A percentile compares a stretch with the other conserved stretches of the same genome.
phyloP scores from a whole-genome alignment of 1,140 invertebrate genomes.

The Drosophila punjabiensis region DNA sequence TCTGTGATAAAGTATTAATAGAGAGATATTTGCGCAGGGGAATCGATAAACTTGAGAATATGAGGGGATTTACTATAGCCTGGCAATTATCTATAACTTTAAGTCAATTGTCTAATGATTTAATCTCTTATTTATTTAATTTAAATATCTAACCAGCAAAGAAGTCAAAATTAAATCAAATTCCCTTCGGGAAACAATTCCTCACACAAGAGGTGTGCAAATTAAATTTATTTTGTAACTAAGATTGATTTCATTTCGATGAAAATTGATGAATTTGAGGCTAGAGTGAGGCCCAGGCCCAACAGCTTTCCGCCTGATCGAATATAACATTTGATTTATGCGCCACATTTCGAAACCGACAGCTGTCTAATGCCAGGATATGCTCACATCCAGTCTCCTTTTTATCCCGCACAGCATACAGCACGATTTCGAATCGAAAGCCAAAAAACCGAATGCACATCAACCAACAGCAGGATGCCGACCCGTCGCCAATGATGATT shows the following conservation, averaged over 20 bases:
- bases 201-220: background rate
- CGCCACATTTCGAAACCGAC: constrained; percentile 54
- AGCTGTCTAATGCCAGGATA: constrained; percentile 67
- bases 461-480: constrained; percentile 27
- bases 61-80: constrained; percentile 1
- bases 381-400: constrained; percentile 24
- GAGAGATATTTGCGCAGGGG: constrained; percentile 4
- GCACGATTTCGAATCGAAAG: constrained; percentile 46
- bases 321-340: constrained; percentile 68
- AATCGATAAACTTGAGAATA: constrained; percentile 29
- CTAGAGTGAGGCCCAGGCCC: background rate
- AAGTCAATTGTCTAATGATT: background rate
- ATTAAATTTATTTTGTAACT: constrained; percentile 16
- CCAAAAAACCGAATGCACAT: constrained; percentile 61
- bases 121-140: background rate
- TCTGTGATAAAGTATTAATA: constrained; percentile 55
- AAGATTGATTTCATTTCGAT: constrained; percentile 24
- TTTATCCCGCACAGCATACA: constrained; percentile 15
- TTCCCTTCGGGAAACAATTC: background rate
- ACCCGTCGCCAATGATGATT: constrained; percentile 41
- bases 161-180: background rate
- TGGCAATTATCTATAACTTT: constrained; percentile 2
- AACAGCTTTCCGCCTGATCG: constrained; percentile 33
- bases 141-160: too few relatives aligned
- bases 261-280: constrained; percentile 42